Evolutionary conservation across 2,113 vertebrate genomes (phyloP).

Genomic region (Cariama cristata): DNA sequence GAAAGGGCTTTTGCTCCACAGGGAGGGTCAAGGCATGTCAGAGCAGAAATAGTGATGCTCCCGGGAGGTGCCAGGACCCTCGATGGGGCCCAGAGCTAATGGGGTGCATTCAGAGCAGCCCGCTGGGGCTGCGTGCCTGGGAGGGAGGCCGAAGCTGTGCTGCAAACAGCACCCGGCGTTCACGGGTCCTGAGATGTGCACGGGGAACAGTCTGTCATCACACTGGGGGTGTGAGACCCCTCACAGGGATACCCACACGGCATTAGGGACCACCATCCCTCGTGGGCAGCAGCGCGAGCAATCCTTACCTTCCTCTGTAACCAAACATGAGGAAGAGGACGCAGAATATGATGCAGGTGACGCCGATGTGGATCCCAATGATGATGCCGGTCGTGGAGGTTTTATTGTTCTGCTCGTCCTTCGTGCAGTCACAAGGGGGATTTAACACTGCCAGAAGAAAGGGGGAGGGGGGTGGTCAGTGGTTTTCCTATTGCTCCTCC

Average conservation of each 20-base stretch:
- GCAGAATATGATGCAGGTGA: conserved; percentile 97
- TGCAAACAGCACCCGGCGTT: neutral
- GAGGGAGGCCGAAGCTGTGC: neutral
- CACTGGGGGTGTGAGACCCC: neutral
- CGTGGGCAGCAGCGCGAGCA: accelerated
- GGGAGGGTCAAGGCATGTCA: neutral
- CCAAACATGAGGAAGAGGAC: conserved; percentile 96
- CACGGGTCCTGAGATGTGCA: accelerated
- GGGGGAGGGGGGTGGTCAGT: neutral
- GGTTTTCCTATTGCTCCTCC: neutral
- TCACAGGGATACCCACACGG: accelerated
- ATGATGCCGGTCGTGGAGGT: conserved; percentile 92
- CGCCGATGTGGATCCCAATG: conserved; percentile 94
- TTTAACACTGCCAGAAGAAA: conserved; percentile 80
- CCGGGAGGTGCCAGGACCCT: neutral
- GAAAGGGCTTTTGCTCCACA: neutral
- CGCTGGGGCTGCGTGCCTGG: accelerated
- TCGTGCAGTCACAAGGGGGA: conserved; percentile 88
- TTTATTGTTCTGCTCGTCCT: conserved; percentile 86
- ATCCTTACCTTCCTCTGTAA: conserved; percentile 90
- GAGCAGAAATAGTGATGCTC: neutral
- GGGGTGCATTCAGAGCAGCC: neutral
- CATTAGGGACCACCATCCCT: neutral
- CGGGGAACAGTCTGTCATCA: accelerated
- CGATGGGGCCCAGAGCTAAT: neutral